Conservation (phyloP, 1,140 invertebrate genomes). For the Philotrypesis tridentata region DNA sequence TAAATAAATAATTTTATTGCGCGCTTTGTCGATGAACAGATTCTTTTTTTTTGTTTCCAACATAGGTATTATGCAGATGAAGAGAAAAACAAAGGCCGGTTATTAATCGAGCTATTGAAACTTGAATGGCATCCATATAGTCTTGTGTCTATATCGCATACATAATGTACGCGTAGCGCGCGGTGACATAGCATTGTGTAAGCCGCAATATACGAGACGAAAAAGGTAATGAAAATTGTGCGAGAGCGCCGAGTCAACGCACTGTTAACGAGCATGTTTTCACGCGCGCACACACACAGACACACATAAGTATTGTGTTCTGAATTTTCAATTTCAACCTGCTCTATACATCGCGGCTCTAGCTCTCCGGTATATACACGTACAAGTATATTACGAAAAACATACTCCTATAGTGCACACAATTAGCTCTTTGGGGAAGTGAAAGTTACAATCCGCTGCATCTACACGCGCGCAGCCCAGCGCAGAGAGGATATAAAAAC, state of each 20-base stretch:
- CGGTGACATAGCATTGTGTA: no score
- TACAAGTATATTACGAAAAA: neutral
- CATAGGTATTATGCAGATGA: neutral
- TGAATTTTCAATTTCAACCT: slow-evolving; percentile 17
- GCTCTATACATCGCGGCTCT: no score
- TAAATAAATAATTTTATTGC: no score
- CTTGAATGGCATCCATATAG: no score
- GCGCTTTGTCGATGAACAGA: neutral
- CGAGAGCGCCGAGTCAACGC: slow-evolving; percentile 44
- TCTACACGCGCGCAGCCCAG: no score
- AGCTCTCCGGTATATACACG: no score
- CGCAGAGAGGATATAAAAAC: no score
- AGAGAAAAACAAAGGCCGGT: neutral
- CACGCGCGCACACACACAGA: no score
- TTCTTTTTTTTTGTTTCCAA: neutral
- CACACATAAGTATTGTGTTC: neutral
- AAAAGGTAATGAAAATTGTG: slow-evolving; percentile 32
- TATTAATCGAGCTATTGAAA: neutral
- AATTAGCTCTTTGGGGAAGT: neutral
- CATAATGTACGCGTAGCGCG: no score
- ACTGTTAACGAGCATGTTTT: slow-evolving; percentile 44
- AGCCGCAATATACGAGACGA: neutral
- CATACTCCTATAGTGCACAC: no score
- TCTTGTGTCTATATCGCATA: no score
- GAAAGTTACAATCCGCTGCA: neutral